phyloP scores from a whole-genome alignment of 2,888 invertebrate genomes.

The Acronicta leporina region DNA sequence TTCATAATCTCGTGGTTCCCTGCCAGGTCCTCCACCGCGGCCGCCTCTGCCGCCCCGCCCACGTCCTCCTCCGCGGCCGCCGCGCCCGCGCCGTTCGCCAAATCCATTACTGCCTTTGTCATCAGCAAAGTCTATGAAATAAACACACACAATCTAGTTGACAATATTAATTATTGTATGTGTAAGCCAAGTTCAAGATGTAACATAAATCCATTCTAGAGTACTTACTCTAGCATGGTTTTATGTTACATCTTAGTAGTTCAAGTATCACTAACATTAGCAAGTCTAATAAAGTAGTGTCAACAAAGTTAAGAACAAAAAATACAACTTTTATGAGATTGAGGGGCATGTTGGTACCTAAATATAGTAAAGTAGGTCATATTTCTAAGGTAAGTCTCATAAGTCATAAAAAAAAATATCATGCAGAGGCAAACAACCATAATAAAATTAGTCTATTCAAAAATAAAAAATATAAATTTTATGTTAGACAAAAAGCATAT shows the following conservation, averaged over 20 bases:
- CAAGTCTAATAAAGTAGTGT: not conserved
- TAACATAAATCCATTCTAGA: slow-evolving; percentile 20
- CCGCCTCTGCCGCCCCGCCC: slow-evolving; percentile 74
- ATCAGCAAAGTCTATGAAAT: slow-evolving; percentile 54
- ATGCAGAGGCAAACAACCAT: no score
- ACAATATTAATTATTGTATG: not conserved
- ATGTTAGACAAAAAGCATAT: no score
- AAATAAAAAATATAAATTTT: no score
- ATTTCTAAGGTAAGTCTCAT: no score
- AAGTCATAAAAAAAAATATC: no score
- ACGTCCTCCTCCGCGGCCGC: slow-evolving; percentile 74
- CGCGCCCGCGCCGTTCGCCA: slow-evolving; percentile 75
- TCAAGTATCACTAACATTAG: slow-evolving; percentile 8
- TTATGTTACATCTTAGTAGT: no score
- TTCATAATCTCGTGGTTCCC: slow-evolving; percentile 66
- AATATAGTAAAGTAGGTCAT: no score
- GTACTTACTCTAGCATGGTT: no score
- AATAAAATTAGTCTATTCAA: no score
- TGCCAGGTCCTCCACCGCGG: slow-evolving; percentile 75
- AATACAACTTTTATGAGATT: no score
- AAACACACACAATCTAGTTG: slow-evolving; percentile 2
- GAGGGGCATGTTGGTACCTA: no score
- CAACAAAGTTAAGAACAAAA: not conserved
- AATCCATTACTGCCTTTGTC: slow-evolving; percentile 73
- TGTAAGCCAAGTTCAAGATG: slow-evolving; percentile 2